A percentile compares a stretch with the other conserved stretches of the same genome.
Conservation (phyloP, 1,140 invertebrate species). For the Zelostemma sp. region DNA sequence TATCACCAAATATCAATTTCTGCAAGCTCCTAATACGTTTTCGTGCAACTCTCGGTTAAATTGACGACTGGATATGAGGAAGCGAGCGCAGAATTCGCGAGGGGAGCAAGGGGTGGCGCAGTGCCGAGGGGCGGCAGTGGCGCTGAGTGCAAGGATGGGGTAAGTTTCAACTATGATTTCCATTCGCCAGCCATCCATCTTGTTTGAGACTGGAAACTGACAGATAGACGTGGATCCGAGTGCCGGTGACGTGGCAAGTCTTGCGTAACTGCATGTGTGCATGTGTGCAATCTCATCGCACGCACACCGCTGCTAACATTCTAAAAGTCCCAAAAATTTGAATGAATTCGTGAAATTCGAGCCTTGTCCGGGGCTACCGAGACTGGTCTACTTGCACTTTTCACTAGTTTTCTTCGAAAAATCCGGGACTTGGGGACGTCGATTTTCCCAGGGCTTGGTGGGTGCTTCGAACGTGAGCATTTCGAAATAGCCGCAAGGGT, state of each 20-base stretch:
- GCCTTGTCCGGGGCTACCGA: no score
- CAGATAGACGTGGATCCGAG: conserved; percentile 71
- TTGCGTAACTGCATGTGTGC: conserved; percentile 51
- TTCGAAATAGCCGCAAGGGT: conserved; percentile 7
- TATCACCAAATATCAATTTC: background rate
- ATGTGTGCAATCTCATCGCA: conserved; percentile 36
- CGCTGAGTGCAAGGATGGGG: conserved; percentile 40
- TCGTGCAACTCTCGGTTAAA: conserved; percentile 15
- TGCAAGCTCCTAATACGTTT: conserved; percentile 24
- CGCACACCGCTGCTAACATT: conserved; percentile 3
- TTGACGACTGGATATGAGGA: conserved; percentile 29
- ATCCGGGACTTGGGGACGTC: no score
- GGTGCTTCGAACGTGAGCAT: conserved; percentile 7
- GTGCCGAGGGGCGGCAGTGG: conserved; percentile 37
- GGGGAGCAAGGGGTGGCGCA: conserved; percentile 34
- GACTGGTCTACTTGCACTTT: no score
- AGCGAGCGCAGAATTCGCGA: conserved; percentile 29
- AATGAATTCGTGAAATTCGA: no score
- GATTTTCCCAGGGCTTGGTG: no score
- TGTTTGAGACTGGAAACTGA: conserved; percentile 72
- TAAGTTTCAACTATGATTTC: conserved; percentile 70
- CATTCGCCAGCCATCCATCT: conserved; percentile 72
- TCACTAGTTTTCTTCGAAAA: no score
- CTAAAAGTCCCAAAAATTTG: no score
- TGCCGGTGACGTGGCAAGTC: conserved; percentile 70